These are phyloP conservation scores for Operophtera brumata DNA, from an alignment of 2,888 invertebrate genomes.

Conservation along the genomic window DNA sequence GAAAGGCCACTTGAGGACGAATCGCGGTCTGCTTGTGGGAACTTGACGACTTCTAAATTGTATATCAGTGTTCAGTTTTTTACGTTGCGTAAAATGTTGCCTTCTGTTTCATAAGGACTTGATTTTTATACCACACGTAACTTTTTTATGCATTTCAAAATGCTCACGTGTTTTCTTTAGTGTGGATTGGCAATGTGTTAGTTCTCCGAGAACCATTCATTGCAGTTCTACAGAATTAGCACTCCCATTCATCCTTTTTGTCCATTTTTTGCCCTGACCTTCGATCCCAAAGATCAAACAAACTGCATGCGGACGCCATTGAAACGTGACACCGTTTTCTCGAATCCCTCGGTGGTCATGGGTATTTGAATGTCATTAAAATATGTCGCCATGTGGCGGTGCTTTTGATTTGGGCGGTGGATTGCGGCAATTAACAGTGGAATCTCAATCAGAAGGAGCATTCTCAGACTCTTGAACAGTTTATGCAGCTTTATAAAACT, in stretches of 20 bases:
- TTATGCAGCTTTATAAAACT: background rate
- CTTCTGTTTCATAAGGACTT: conserved; percentile 29
- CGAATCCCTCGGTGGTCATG: conserved; percentile 55
- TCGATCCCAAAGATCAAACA: conserved; percentile 45
- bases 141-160: background rate
- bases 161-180: background rate
- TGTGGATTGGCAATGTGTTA: too few relatives aligned
- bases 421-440: conserved; percentile 21
- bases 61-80: conserved; percentile 47
- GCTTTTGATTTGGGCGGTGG: conserved; percentile 17
- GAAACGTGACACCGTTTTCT: conserved; percentile 51
- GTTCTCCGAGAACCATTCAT: conserved; percentile 38
- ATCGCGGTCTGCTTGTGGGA: conserved; percentile 38
- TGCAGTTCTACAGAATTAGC: conserved; percentile 41
- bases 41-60: conserved; percentile 45
- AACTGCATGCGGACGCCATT: conserved; percentile 54
- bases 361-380: conserved; percentile 32
- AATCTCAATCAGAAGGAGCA: background rate
- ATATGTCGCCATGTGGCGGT: conserved; percentile 31
- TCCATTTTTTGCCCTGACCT: conserved; percentile 44
- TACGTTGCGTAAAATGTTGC: conserved; percentile 53
- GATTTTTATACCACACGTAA: conserved; percentile 11
- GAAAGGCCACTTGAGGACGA: conserved; percentile 61
- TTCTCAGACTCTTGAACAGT: background rate
- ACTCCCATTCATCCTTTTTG: conserved; percentile 47